Evolutionary conservation across 2,113 vertebrate species (phyloP).

Genomic region (Tringa solitaria): DNA sequence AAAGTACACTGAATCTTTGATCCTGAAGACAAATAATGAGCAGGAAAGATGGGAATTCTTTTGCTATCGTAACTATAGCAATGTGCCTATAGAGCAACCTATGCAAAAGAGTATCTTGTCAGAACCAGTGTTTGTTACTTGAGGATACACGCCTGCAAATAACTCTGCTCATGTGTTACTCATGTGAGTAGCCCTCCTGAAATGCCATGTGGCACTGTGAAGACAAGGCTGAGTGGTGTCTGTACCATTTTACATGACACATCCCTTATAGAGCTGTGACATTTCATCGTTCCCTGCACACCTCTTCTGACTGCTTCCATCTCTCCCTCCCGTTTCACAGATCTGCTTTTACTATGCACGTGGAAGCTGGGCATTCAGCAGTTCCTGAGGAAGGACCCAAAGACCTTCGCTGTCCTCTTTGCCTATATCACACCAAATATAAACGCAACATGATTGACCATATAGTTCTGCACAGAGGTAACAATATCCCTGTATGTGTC

Average conservation of each 20-base stretch:
- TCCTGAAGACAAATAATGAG: neutral
- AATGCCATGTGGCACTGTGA: neutral
- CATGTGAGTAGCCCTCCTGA: neutral
- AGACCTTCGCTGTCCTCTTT: constrained; percentile 96
- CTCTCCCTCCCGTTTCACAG: constrained; percentile 67
- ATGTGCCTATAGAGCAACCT: neutral
- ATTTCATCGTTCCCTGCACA: neutral
- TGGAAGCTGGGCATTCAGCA: constrained; percentile 90
- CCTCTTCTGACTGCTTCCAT: constrained; percentile 24
- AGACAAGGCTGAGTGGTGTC: constrained; percentile 32
- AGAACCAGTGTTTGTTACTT: neutral
- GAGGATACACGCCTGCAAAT: neutral
- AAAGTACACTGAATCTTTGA: neutral
- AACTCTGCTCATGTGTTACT: neutral
- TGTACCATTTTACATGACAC: constrained; percentile 7
- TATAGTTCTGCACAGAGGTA: constrained; percentile 97
- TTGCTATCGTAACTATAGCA: neutral
- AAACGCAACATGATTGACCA: constrained; percentile 99
- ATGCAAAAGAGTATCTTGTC: neutral
- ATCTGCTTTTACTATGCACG: constrained; percentile 94
- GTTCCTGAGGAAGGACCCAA: constrained; percentile 85
- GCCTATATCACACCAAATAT: constrained; percentile 98
- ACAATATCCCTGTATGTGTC: neutral
- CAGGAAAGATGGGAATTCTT: neutral
- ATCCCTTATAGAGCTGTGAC: neutral